These are phyloP conservation scores for Augochlora pura DNA, from an alignment of 1,140 invertebrate species.

Conservation along the genomic window DNA sequence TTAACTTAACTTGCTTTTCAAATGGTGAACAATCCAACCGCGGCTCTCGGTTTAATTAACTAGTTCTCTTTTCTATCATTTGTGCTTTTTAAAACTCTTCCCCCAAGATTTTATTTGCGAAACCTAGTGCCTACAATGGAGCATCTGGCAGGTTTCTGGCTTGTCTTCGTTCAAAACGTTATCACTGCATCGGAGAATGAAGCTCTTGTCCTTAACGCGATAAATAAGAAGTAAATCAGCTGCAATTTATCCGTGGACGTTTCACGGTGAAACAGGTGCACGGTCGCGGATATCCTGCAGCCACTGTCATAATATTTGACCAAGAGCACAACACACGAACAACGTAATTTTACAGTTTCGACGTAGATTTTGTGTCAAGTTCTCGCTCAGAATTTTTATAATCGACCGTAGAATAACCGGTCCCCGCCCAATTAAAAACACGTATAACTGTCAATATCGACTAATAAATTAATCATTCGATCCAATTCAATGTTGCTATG, in stretches of 20 bases:
- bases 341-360: neutral
- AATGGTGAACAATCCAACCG: no score
- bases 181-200: neutral
- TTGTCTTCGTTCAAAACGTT: neutral
- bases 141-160: neutral
- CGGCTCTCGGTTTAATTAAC: neutral
- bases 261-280: constrained; percentile 5
- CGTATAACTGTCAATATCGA: neutral
- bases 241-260: neutral
- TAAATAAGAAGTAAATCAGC: neutral
- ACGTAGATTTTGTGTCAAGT: neutral
- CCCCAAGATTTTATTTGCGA: no score
- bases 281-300: neutral
- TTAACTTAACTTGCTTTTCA: no score
- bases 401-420: neutral
- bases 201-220: neutral
- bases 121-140: neutral
- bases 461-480: neutral
- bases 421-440: neutral
- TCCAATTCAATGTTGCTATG: no score
- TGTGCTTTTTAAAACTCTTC: neutral
- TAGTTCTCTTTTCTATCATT: neutral
- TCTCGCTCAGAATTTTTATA: neutral
- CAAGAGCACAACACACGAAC: neutral
- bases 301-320: neutral